These are phyloP conservation scores for Chalcosyrphus nemorum DNA, from an alignment of 2,888 invertebrate genomes.

Conservation along the genomic window DNA sequence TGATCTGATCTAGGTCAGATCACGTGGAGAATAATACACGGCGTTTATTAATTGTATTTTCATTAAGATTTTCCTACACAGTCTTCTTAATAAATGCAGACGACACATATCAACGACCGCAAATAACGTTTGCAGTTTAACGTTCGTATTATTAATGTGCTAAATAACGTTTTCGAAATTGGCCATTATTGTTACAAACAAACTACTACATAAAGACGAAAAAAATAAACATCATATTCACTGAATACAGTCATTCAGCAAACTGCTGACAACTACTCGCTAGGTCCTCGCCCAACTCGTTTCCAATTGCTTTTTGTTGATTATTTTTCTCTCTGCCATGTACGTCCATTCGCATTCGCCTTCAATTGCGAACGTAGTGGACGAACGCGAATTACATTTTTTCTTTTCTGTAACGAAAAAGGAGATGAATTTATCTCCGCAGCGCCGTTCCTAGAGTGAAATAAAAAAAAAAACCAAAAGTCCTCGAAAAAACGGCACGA, in stretches of 20 bases:
- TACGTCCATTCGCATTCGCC: slow-evolving; percentile 51
- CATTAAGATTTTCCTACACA: too few species aligned
- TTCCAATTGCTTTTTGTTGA: slow-evolving; percentile 53
- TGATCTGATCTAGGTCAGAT: too few species aligned
- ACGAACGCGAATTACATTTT: slow-evolving; percentile 44
- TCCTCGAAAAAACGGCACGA: background rate
- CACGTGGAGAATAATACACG: too few species aligned
- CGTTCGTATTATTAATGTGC: too few species aligned
- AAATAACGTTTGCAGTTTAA: too few species aligned
- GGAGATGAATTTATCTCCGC: slow-evolving; percentile 26
- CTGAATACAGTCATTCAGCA: slow-evolving; percentile 36
- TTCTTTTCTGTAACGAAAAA: slow-evolving; percentile 38
- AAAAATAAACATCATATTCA: too few species aligned
- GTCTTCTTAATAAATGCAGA: too few species aligned
- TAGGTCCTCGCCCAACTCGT: slow-evolving; percentile 49
- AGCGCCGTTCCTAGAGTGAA: slow-evolving; percentile 29
- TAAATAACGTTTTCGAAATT: too few species aligned
- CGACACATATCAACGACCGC: too few species aligned
- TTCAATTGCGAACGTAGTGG: slow-evolving; percentile 35
- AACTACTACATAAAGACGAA: too few species aligned
- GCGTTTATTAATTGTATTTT: too few species aligned
- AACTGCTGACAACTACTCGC: slow-evolving; percentile 15
- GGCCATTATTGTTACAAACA: too few species aligned
- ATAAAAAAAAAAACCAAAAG: background rate
- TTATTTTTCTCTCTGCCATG: slow-evolving; percentile 23